Percentiles rank a stretch among this genome's conserved stretches.
Evolutionary conservation across 2,888 invertebrate species (phyloP).

Genomic region (Drosophila algonquin): DNA sequence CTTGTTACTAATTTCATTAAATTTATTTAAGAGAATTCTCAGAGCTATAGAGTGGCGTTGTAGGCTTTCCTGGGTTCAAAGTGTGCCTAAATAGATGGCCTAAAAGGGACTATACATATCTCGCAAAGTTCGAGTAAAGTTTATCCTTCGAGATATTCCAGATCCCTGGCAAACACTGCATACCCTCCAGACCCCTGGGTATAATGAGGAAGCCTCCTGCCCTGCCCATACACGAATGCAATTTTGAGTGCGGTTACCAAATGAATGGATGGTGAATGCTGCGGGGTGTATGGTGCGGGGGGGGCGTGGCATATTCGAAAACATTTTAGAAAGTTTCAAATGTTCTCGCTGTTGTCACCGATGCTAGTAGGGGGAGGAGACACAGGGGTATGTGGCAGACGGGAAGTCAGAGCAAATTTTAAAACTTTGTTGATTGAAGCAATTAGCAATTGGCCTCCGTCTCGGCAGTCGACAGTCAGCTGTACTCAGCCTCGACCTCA

Average conservation of each 20-base stretch:
- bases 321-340: neutral
- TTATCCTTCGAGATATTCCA: neutral
- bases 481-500: conserved; percentile 53
- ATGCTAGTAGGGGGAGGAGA: neutral
- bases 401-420: conserved; percentile 27
- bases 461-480: conserved; percentile 39
- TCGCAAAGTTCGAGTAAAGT: too few relatives aligned
- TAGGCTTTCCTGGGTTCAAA: too few relatives aligned
- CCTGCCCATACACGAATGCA: neutral
- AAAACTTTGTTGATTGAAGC: conserved; percentile 80
- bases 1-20: too few relatives aligned
- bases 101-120: too few relatives aligned
- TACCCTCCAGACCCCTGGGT: neutral
- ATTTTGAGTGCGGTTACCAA: neutral
- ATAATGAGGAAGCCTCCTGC: neutral
- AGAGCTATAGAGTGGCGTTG: too few relatives aligned
- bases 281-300: too few relatives aligned
- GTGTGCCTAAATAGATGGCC: too few relatives aligned
- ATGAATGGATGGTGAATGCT: neutral
- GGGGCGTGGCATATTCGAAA: neutral
- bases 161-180: neutral
- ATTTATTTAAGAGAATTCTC: too few relatives aligned
- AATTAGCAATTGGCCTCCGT: conserved; percentile 73
- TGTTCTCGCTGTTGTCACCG: neutral
- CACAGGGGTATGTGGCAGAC: neutral